Base-by-base conservation (phyloP, 2,888 invertebrate species). In the Incurvaria masculella region DNA sequence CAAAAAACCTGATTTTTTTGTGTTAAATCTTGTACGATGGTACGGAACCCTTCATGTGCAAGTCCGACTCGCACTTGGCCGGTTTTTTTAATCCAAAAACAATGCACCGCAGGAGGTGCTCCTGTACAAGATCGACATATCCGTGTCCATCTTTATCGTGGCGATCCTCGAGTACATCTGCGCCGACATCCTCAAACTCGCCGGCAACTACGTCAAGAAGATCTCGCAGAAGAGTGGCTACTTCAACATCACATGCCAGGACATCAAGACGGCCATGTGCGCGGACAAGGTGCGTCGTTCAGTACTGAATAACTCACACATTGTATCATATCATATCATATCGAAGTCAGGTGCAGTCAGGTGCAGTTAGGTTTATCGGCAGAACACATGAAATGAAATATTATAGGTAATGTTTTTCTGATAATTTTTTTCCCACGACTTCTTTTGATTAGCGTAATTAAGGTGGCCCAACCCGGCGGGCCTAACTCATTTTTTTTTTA, bases 171-270 rank as follows among this genome's bases (percentile, higher is more conserved):
- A 97, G 72, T 97, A 94, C 70, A 94, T 97, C 57, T 91, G 94
- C 55, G 91, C 92, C 1, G 97, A 98, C 74, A 96, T 97, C 59
- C 76, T 98, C 46, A 94, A 95, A 83, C 81, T 97, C 67, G 94
- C 96, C 46, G 97, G 97, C 46, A 97, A 96, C 69, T 99, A 97
- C 78, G 97, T 97, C 38, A 95, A 95, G 75, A 94, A 97, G 73
- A 95, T 97, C 58, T 89, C 93, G 48, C 94, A 94, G 73, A 71
- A 74, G 57, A 66, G 67, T 0, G 75, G 76, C 18, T 71, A 68
- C 46, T 68, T 67, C 47, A 85, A 85, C 40, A 94, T 98, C 63
- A 91, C 95, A 1, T 89, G 89, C 55, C 89, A 95, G 65, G 98
- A 98, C 68, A 93, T 99, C 63, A 91, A 92, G 78, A 96, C 97